phyloP scores from a whole-genome alignment of 2,113 vertebrate species.

The Vidua macroura region DNA sequence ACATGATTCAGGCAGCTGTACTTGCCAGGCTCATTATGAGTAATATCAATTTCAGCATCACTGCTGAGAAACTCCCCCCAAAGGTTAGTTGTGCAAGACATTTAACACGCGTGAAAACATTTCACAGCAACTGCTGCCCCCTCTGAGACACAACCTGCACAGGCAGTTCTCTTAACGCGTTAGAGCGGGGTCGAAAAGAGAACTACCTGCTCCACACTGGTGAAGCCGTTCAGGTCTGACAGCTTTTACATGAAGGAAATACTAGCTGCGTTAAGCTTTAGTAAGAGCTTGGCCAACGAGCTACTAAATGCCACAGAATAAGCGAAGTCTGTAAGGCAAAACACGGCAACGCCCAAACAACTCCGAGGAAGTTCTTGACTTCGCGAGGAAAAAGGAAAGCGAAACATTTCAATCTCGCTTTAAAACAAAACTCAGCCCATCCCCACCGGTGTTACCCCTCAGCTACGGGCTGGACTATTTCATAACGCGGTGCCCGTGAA shows the following conservation, averaged over 20 bases:
- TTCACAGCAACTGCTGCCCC: not conserved
- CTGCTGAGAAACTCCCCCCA: not conserved
- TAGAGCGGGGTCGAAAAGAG: not conserved
- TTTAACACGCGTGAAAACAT: not conserved
- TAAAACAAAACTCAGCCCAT: not conserved
- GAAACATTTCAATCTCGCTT: fast-evolving
- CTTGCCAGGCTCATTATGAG: not conserved
- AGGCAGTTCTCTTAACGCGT: not conserved
- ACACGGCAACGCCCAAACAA: not conserved
- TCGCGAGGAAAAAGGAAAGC: not conserved
- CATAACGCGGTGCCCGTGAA: not conserved
- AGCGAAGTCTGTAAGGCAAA: not conserved
- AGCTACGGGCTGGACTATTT: not conserved
- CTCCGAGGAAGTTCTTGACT: too few species aligned
- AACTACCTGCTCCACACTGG: not conserved
- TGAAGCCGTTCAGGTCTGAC: not conserved
- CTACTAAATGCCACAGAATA: not conserved
- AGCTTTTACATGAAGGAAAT: fast-evolving
- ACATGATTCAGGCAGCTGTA: not conserved
- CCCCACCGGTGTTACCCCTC: fast-evolving
- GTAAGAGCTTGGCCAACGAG: fast-evolving
- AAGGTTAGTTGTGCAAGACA: not conserved
- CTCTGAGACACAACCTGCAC: not conserved
- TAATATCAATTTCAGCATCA: not conserved
- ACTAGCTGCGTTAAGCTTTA: fast-evolving